Evolutionary conservation across 1,140 invertebrate genomes (phyloP).

Genomic region (Drosophila teissieri): DNA sequence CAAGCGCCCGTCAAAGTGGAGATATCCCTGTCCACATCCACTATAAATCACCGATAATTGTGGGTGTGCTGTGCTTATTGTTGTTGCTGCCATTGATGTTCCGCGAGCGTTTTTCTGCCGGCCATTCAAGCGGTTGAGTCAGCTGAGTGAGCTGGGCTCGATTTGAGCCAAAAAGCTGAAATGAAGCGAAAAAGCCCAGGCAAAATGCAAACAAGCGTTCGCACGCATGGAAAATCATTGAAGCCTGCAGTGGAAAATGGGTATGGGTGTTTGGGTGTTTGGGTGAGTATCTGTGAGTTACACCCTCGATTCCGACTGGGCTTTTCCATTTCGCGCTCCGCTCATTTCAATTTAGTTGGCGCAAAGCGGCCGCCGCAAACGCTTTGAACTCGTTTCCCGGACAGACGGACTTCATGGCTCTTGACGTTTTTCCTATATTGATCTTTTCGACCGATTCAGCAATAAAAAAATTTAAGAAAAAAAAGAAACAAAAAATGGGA

Average conservation of each 20-base stretch:
- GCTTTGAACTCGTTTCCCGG: constrained; percentile 80
- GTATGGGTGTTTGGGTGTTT: constrained; percentile 13
- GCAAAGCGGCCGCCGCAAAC: constrained; percentile 72
- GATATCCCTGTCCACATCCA: constrained; percentile 7
- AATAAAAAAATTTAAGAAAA: constrained; percentile 17
- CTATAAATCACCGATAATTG: constrained; percentile 43
- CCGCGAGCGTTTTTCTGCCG: constrained; percentile 35
- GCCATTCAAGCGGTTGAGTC: constrained; percentile 56
- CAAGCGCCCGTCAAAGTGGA: constrained; percentile 15
- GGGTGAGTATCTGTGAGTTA: constrained; percentile 53
- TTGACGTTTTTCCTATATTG: constrained; percentile 58
- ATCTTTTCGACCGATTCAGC: constrained; percentile 47
- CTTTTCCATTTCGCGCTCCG: constrained; percentile 67
- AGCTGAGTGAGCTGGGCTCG: constrained; percentile 15
- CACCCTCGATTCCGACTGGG: constrained; percentile 42
- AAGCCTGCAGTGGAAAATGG: constrained; percentile 62
- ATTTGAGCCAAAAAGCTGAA: not conserved
- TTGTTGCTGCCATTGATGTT: constrained; percentile 48
- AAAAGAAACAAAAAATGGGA: constrained; percentile 4
- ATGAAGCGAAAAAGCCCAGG: not conserved
- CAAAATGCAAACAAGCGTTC: constrained; percentile 53
- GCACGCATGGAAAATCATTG: constrained; percentile 81
- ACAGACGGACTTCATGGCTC: constrained; percentile 50
- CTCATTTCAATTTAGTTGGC: constrained; percentile 82
- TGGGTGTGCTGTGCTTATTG: constrained; percentile 65